phyloP scores from a whole-genome alignment of 1,140 invertebrate species.

The Brachionus rotundiformis region DNA sequence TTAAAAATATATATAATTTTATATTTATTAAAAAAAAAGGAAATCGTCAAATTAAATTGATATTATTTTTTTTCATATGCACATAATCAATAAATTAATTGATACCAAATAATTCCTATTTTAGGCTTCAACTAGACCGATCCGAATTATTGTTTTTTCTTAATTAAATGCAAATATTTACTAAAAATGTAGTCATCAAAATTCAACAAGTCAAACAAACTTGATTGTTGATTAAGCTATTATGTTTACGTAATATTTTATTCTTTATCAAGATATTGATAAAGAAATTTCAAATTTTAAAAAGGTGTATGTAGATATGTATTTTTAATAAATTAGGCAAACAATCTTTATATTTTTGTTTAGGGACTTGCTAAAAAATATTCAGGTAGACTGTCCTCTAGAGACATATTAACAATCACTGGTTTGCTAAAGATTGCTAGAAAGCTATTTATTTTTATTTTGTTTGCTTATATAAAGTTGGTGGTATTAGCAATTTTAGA shows the following conservation, averaged over 20 bases:
- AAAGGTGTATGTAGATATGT: neutral
- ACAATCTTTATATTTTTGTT: neutral
- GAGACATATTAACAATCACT: neutral
- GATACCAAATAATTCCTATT: neutral
- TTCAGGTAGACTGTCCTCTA: neutral
- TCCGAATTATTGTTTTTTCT: neutral
- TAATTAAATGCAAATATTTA: conserved; percentile 32
- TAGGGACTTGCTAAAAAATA: neutral
- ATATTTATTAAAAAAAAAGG: neutral
- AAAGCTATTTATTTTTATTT: neutral
- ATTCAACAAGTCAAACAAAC: conserved; percentile 11
- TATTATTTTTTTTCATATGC: neutral
- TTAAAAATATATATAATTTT: too few species aligned
- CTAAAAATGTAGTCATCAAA: conserved; percentile 14
- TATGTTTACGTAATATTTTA: conserved; percentile 37
- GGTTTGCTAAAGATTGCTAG: neutral
- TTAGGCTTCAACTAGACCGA: neutral
- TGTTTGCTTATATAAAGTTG: too few species aligned
- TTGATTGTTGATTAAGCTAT: neutral
- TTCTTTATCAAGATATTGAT: conserved; percentile 34
- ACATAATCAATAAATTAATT: neutral
- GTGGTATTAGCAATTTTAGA: too few species aligned
- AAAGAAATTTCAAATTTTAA: neutral
- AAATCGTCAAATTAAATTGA: neutral
- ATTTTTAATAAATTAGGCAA: neutral